These are phyloP conservation scores for Plutomurus gul DNA, from an alignment of 1,140 invertebrate genomes.

Conservation along the genomic window DNA sequence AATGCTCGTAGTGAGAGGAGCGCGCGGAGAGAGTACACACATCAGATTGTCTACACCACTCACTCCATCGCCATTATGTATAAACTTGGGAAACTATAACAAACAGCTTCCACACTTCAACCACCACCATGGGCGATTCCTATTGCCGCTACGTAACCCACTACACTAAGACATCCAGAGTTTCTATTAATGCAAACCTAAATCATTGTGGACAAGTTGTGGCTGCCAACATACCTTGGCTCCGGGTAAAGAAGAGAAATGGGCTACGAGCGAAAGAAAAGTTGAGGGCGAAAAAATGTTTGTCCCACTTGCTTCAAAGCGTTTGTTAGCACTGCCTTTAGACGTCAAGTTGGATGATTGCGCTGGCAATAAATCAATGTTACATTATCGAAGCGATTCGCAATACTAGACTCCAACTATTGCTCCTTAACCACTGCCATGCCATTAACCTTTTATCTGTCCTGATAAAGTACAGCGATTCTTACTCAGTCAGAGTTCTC, in stretches of 20 bases:
- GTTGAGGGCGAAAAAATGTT: slow-evolving; percentile 30
- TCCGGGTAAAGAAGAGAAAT: slow-evolving; percentile 33
- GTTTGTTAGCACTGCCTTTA: slow-evolving; percentile 32
- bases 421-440: neutral
- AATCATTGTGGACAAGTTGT: slow-evolving; percentile 47
- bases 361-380: slow-evolving; percentile 53
- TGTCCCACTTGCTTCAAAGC: slow-evolving; percentile 32
- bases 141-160: no score
- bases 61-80: no score
- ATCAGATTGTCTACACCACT: no score
- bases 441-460: slow-evolving; percentile 33
- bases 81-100: no score
- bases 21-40: no score
- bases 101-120: no score
- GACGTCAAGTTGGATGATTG: slow-evolving; percentile 42
- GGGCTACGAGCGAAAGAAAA: neutral
- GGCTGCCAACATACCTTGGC: slow-evolving; percentile 30
- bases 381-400: slow-evolving; percentile 51
- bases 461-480: slow-evolving; percentile 33
- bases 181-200: slow-evolving; percentile 44
- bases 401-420: neutral
- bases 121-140: no score
- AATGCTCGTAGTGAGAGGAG: no score
- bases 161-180: neutral
- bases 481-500: no score